Conservation (phyloP, 2,797 vertebrate genomes). For the Characodon lateralis region DNA sequence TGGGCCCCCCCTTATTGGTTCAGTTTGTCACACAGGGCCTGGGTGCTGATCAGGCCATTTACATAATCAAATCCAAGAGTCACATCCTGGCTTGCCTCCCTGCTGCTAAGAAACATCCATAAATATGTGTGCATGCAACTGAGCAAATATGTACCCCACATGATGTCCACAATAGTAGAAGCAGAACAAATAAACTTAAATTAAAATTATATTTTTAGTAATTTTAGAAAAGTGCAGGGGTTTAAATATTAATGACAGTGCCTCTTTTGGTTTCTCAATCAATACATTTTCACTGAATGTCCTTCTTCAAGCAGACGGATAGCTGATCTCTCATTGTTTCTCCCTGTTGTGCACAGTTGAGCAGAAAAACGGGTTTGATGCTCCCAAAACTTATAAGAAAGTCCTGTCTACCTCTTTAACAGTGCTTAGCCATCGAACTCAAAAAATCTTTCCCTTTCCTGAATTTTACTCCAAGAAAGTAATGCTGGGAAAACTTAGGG, state of each 20-base stretch:
- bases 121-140: constrained; percentile 12
- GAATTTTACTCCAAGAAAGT: background rate
- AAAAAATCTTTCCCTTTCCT: constrained; percentile 1
- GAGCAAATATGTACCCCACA: background rate
- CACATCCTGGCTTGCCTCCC: constrained; percentile 68
- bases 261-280: constrained; percentile 16
- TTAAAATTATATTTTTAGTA: constrained; percentile 2
- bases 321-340: constrained; percentile 26
- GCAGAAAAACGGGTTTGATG: constrained; percentile 58
- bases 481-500: background rate
- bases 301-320: constrained; percentile 28
- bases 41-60: constrained; percentile 83
- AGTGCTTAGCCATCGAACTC: constrained; percentile 36
- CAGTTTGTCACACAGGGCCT: constrained; percentile 77
- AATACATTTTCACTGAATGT: constrained; percentile 22
- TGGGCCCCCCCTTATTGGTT: constrained; percentile 77
- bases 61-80: constrained; percentile 79
- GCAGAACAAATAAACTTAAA: background rate
- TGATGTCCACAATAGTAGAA: background rate
- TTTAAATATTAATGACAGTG: constrained; percentile 34
- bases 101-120: constrained; percentile 37
- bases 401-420: constrained; percentile 33
- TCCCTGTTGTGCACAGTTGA: constrained; percentile 41
- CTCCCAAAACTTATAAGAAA: constrained; percentile 70
- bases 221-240: constrained; percentile 10